Conservation (phyloP, 2,888 invertebrate species). For the Sericinus montela region DNA sequence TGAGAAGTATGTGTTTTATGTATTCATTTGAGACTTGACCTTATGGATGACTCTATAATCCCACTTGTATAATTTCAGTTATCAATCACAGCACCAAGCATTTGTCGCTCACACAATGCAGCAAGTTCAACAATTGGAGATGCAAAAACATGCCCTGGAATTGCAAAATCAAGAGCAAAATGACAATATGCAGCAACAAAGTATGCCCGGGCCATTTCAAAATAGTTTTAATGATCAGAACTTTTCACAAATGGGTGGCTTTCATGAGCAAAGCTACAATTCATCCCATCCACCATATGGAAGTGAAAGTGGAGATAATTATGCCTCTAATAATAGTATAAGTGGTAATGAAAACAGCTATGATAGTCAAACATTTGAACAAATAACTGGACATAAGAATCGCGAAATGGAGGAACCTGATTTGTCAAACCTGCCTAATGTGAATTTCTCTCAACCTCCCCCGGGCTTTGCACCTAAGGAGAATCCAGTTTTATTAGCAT, state of each 20-base stretch:
- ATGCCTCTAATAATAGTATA: slow-evolving; percentile 62
- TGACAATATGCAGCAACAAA: slow-evolving; percentile 47
- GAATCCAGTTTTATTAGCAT: slow-evolving; percentile 53
- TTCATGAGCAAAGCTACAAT: slow-evolving; percentile 54
- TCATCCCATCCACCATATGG: slow-evolving; percentile 53
- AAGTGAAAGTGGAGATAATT: slow-evolving; percentile 67
- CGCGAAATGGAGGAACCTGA: slow-evolving; percentile 46
- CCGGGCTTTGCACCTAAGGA: slow-evolving; percentile 58
- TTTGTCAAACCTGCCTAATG: slow-evolving; percentile 56
- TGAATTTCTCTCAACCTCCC: slow-evolving; percentile 71
- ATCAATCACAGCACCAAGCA: slow-evolving; percentile 96
- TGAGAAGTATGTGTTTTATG: slow-evolving; percentile 78
- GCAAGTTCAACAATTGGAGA: slow-evolving; percentile 91
- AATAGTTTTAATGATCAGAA: slow-evolving; percentile 57
- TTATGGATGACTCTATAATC: neutral
- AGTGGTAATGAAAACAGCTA: slow-evolving; percentile 75
- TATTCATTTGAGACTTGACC: slow-evolving; percentile 13
- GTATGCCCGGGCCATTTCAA: slow-evolving; percentile 46
- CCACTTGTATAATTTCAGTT: slow-evolving; percentile 65
- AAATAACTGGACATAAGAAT: slow-evolving; percentile 48
- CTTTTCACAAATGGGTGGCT: slow-evolving; percentile 45
- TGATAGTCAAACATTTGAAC: slow-evolving; percentile 68
- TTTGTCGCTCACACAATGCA: slow-evolving; percentile 95
- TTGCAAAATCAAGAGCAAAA: slow-evolving; percentile 61
- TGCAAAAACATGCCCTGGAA: slow-evolving; percentile 85